Conservation (phyloP, 2,797 vertebrate species). For the Esox lucius region DNA sequence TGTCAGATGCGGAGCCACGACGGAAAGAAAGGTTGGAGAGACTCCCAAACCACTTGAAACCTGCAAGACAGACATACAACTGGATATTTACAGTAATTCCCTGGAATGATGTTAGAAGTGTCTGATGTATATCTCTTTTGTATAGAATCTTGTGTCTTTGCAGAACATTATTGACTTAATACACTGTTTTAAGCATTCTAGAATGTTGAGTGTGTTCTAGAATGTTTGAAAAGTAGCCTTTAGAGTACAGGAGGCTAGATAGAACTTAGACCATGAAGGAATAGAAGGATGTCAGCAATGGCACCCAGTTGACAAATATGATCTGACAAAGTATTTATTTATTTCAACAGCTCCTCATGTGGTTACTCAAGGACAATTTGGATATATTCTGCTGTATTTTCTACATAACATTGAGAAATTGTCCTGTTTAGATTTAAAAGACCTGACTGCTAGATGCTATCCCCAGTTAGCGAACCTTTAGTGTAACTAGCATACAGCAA, state of each 20-base stretch:
- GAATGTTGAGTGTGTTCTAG: neutral
- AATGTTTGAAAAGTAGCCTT: neutral
- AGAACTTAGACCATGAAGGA: no score
- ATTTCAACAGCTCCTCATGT: no score
- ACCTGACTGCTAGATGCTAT: no score
- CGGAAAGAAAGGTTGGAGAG: slow-evolving; percentile 83
- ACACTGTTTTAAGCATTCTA: neutral
- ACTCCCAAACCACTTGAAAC: slow-evolving; percentile 88
- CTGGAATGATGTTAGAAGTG: neutral
- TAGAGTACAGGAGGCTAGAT: neutral
- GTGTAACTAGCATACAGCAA: no score
- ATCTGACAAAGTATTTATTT: no score
- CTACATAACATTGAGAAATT: no score
- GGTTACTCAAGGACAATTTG: no score
- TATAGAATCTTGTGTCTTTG: neutral
- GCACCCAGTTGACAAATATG: no score
- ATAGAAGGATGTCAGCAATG: no score
- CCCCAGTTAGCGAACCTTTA: no score
- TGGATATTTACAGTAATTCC: neutral
- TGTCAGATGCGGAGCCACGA: slow-evolving; percentile 54
- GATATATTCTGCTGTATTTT: no score
- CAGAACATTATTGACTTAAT: neutral
- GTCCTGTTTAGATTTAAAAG: no score
- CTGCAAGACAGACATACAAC: slow-evolving; percentile 57
- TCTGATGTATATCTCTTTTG: neutral